phyloP scores from a whole-genome alignment of 2,888 invertebrate genomes.

The Colostygia pectinataria region DNA sequence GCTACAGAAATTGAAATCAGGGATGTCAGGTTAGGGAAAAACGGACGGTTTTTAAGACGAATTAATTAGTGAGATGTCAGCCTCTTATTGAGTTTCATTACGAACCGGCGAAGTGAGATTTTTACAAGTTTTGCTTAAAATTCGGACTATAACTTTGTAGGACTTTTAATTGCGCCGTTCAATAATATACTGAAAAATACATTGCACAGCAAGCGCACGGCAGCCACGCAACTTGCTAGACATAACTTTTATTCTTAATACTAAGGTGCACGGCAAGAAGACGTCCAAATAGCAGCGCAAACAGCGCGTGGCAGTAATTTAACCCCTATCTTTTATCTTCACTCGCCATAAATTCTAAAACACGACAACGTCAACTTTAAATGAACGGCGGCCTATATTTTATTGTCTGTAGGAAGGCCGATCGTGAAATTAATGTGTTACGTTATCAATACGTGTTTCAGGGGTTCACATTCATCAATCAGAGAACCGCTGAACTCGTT shows the following conservation, averaged over 20 bases:
- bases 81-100: slow-evolving; percentile 50
- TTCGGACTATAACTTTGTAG: background rate
- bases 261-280: too few relatives aligned
- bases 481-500: slow-evolving; percentile 74
- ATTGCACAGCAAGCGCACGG: too few relatives aligned
- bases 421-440: slow-evolving; percentile 60
- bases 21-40: slow-evolving; percentile 57
- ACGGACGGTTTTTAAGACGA: slow-evolving; percentile 54
- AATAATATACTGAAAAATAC: too few relatives aligned
- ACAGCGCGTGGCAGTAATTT: too few relatives aligned
- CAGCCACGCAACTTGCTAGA: too few relatives aligned
- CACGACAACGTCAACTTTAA: slow-evolving; percentile 38
- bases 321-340: slow-evolving; percentile 25
- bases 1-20: slow-evolving; percentile 65
- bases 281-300: too few relatives aligned
- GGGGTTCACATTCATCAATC: slow-evolving; percentile 71
- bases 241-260: slow-evolving; percentile 16
- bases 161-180: too few relatives aligned
- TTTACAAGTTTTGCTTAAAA: background rate
- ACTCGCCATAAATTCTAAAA: slow-evolving; percentile 35
- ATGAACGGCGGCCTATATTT: slow-evolving; percentile 47
- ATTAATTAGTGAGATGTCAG: slow-evolving; percentile 60
- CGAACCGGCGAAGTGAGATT: too few relatives aligned
- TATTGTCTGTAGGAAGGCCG: slow-evolving; percentile 44
- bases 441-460: slow-evolving; percentile 65